A percentile compares a stretch with the other conserved stretches of the same genome.
phyloP scores from a whole-genome alignment of 2,797 vertebrate species.

The Phataginus tetradactyla region DNA sequence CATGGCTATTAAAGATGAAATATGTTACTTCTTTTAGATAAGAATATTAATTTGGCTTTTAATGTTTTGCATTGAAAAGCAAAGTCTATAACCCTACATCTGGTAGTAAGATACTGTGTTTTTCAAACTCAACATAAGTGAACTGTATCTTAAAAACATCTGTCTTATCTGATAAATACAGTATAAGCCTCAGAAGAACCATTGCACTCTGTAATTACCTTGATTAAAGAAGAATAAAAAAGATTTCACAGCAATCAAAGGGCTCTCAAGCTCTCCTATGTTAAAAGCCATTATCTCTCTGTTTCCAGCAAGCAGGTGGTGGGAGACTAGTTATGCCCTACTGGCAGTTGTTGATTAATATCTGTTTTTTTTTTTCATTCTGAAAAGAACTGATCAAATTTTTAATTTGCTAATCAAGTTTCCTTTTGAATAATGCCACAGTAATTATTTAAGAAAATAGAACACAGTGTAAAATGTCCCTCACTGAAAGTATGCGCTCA shows the following conservation, averaged over 20 bases:
- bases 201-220: constrained; percentile 80
- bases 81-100: background rate
- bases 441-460: constrained; percentile 79
- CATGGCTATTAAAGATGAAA: background rate
- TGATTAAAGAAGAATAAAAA: constrained; percentile 83
- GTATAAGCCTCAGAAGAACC: constrained; percentile 64
- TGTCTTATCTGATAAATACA: constrained; percentile 71
- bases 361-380: constrained; percentile 72
- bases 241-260: constrained; percentile 81
- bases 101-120: background rate
- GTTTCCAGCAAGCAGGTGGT: constrained; percentile 80
- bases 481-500: background rate
- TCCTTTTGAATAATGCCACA: constrained; percentile 81
- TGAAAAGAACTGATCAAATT: constrained; percentile 83
- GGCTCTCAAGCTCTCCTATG: constrained; percentile 63
- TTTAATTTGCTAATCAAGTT: constrained; percentile 83
- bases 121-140: background rate
- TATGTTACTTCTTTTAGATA: background rate
- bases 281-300: constrained; percentile 76
- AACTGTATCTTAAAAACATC: constrained; percentile 44
- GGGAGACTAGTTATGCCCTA: constrained; percentile 75
- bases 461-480: constrained; percentile 42
- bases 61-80: constrained; percentile 29
- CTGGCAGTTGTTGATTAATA: constrained; percentile 85
- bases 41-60: background rate